phyloP scores from a whole-genome alignment of 1,140 invertebrate genomes.

The Aphidius ervi region DNA sequence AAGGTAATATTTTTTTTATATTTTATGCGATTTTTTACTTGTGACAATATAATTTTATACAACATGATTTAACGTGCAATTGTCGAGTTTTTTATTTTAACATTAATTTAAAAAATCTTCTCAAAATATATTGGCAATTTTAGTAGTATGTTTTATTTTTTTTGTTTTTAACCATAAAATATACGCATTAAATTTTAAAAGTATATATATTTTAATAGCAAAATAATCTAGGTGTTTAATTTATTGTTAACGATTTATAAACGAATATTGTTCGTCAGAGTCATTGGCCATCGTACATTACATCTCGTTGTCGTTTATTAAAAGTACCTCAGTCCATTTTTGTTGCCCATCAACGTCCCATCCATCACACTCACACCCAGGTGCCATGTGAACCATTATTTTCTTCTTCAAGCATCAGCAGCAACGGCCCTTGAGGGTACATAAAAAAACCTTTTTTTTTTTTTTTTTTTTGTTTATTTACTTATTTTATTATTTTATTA shows the following conservation, averaged over 20 bases:
- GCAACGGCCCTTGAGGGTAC: neutral
- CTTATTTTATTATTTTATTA: constrained; percentile 9
- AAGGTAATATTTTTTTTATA: no score
- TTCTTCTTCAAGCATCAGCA: neutral
- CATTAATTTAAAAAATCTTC: no score
- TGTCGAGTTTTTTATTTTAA: no score
- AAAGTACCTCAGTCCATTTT: constrained; percentile 6
- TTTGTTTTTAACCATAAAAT: no score
- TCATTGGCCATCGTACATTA: neutral
- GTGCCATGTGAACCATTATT: constrained; percentile 22
- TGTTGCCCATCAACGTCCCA: constrained; percentile 20
- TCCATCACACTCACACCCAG: constrained; percentile 27
- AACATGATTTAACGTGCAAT: no score
- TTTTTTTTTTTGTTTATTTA: neutral
- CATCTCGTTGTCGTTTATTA: constrained; percentile 9
- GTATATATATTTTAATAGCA: neutral
- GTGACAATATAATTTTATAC: no score
- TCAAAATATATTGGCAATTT: no score
- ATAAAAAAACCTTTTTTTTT: neutral
- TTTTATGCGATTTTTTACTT: no score
- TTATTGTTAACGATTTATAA: neutral
- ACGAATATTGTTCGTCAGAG: constrained; percentile 6
- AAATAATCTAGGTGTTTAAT: neutral
- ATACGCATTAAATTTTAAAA: no score
- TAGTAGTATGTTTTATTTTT: no score